Conservation (phyloP, 2,888 invertebrate species). For the Eutolmus rufibarbis region DNA sequence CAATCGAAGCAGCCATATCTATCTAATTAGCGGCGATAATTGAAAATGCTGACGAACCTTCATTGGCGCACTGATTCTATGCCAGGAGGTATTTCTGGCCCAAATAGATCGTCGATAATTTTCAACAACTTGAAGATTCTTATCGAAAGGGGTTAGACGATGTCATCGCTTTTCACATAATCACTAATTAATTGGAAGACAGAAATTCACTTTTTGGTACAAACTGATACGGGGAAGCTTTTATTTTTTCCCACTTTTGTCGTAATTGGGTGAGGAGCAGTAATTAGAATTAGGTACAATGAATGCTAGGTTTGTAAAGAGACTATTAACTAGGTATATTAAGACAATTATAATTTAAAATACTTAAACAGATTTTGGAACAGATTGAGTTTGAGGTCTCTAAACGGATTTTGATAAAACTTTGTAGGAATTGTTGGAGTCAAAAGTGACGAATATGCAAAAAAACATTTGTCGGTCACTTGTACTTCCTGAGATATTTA, state of each 20-base stretch:
- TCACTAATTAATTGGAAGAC: not conserved
- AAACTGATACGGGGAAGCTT: not conserved
- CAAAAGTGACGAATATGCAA: too few relatives aligned
- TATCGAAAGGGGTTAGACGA: not conserved
- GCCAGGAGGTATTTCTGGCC: not conserved
- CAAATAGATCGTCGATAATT: not conserved
- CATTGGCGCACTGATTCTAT: not conserved
- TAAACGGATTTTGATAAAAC: too few relatives aligned
- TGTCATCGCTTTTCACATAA: not conserved
- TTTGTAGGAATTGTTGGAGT: too few relatives aligned
- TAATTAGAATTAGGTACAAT: too few relatives aligned
- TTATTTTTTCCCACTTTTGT: not conserved
- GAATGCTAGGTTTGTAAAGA: too few relatives aligned
- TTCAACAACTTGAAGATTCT: not conserved
- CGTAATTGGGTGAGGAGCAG: too few relatives aligned
- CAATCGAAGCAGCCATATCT: not conserved
- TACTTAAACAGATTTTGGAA: too few relatives aligned
- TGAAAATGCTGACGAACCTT: not conserved
- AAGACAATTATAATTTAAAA: too few relatives aligned
- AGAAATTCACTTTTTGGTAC: not conserved
- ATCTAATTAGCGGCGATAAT: not conserved
- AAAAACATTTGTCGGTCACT: too few relatives aligned
- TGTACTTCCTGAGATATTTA: too few relatives aligned
- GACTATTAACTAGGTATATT: too few relatives aligned
- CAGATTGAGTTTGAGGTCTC: too few relatives aligned